Evolutionary conservation across 2,113 vertebrate genomes (phyloP).

Genomic region (Catharus fuscescens): DNA sequence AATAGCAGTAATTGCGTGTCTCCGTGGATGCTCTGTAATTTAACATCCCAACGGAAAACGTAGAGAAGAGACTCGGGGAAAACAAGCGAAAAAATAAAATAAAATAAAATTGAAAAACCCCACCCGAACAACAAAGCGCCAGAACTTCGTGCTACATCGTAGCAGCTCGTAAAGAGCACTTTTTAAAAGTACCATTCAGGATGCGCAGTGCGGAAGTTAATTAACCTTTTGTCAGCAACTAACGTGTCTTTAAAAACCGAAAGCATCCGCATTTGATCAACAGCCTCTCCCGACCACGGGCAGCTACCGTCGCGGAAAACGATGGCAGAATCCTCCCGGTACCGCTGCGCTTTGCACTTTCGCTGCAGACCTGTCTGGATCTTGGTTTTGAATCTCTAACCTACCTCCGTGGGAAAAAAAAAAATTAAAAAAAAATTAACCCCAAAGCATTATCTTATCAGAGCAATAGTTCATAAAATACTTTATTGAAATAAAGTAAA

Average conservation of each 20-base stretch:
- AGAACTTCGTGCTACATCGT: background rate
- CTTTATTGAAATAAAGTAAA: constrained; percentile 80
- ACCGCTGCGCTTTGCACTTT: too few species aligned
- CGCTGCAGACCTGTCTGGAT: background rate
- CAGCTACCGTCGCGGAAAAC: background rate
- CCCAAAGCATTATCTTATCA: background rate
- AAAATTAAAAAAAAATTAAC: background rate
- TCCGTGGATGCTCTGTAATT: background rate
- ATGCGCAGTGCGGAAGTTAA: fast-evolving
- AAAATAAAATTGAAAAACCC: background rate
- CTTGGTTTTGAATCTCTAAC: background rate
- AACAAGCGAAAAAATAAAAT: background rate
- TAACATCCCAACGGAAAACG: background rate
- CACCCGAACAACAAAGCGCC: background rate
- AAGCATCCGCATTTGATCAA: background rate
- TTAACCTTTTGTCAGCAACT: background rate
- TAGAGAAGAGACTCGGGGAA: background rate
- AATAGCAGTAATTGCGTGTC: background rate
- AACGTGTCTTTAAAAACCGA: background rate
- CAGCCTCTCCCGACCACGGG: background rate
- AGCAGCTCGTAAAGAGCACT: background rate
- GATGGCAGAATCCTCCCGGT: background rate
- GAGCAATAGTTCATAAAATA: constrained; percentile 76
- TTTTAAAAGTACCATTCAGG: fast-evolving
- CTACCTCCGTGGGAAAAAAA: background rate